Evolutionary conservation across 2,888 invertebrate genomes (phyloP), one percentile per base, ranked within the genome.

Genomic region (Drosophila parthenogenetica): DNA sequence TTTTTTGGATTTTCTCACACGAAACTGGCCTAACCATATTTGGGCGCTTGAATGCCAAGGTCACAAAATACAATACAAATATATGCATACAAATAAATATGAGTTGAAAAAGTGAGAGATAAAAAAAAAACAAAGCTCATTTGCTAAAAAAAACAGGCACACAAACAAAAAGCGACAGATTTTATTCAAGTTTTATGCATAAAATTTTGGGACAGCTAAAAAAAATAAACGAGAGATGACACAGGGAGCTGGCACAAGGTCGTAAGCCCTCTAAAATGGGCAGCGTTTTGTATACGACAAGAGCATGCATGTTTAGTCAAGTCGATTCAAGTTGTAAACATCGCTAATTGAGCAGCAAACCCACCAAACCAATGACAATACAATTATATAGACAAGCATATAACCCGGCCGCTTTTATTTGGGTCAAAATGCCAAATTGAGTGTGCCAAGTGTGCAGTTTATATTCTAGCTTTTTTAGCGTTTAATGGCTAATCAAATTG

Each of bases 21-120:
- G 73, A 75, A 69, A 69, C 65, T 70, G 58, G 49, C 89, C 63
- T 60, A 45, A 35, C 85, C 86, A 82, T 88, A 88, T 86, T 88
- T 85, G 85, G 83, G 60, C 66, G 60, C 75, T 70, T 80, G 85
- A 86, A 86, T 86, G 89, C 89, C 85, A 86, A 89, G 85, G 89
- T 69, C 83, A 48, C 19, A 32, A 35, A 35, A 35, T 59, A 48
- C 67, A 40, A 63, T 19, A 68, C 8, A 45, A 53, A 46, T 13
- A 35, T 35, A 35, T 35, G 35, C 35, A 51, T 43, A 53, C 17
- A 54, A 39, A 22, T 5, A 22, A 22, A 22, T 22, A 22, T 22
- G 22, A 22, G 22, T 22, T 22, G 22, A 42, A 60, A 46, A 22
- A 40, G 45, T 57, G 68, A 37, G 32, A 37, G 35, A 22, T 48